Conservation (phyloP, 2,113 vertebrate species). For the Hippocampus mohnikei region DNA sequence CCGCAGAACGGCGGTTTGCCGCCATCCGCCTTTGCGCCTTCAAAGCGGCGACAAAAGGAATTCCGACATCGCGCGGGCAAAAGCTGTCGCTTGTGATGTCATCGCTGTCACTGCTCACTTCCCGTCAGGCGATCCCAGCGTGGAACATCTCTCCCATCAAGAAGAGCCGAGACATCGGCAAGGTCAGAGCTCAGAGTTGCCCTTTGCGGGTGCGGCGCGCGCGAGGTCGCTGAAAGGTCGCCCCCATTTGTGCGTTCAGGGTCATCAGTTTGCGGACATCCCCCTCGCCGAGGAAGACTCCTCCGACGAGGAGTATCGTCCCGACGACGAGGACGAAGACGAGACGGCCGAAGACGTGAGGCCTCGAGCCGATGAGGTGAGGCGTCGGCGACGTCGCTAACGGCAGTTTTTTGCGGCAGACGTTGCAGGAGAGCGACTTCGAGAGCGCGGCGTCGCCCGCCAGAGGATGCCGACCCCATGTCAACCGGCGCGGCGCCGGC, state of each 20-base stretch:
- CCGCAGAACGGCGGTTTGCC: too few species aligned
- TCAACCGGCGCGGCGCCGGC: slow-evolving; percentile 26
- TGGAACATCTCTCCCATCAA: slow-evolving; percentile 98
- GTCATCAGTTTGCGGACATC: slow-evolving; percentile 93
- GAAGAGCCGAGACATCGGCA: slow-evolving; percentile 78
- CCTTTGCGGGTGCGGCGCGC: background rate
- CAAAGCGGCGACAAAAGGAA: too few species aligned
- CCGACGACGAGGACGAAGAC: slow-evolving; percentile 93
- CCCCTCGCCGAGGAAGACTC: slow-evolving; percentile 94
- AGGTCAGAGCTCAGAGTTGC: slow-evolving; percentile 28
- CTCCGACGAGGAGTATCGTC: slow-evolving; percentile 92
- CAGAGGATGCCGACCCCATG: slow-evolving; percentile 69
- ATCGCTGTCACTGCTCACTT: slow-evolving; percentile 6
- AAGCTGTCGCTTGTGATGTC: background rate
- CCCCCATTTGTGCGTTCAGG: slow-evolving; percentile 56
- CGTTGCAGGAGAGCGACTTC: slow-evolving; percentile 91
- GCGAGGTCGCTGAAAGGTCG: background rate
- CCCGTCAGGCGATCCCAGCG: slow-evolving; percentile 84
- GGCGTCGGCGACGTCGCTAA: background rate
- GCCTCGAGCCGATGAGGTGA: background rate
- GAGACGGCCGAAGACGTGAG: slow-evolving; percentile 86
- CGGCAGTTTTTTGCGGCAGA: slow-evolving; percentile 61
- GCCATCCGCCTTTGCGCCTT: too few species aligned
- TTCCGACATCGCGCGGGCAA: too few species aligned
- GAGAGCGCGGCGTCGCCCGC: slow-evolving; percentile 90